phyloP scores from a whole-genome alignment of 1,140 invertebrate genomes.

The Solenopsis invicta region DNA sequence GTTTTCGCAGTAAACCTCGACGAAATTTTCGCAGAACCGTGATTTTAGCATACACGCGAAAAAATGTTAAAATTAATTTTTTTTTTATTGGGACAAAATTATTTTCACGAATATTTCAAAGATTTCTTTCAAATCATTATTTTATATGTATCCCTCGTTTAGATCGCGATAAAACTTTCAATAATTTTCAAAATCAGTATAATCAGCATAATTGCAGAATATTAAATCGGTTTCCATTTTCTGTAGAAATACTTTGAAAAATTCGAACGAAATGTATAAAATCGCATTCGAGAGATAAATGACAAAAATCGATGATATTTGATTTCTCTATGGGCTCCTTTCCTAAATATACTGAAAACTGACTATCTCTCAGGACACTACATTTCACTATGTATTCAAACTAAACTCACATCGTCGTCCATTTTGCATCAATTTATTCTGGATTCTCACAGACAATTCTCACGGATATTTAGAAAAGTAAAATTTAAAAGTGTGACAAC shows the following conservation, averaged over 20 bases:
- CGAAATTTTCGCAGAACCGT: conserved; percentile 7
- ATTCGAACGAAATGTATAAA: conserved; percentile 8
- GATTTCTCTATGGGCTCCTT: background rate
- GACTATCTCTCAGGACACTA: background rate
- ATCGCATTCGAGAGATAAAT: background rate
- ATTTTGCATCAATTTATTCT: conserved; percentile 17
- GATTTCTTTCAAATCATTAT: background rate
- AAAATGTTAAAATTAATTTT: background rate
- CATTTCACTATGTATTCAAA: background rate
- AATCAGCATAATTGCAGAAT: background rate
- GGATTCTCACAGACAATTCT: background rate
- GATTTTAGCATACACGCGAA: background rate
- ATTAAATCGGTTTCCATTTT: background rate
- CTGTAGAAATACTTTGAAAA: background rate
- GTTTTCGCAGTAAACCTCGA: background rate
- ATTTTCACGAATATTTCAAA: background rate
- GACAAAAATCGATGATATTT: conserved; percentile 13
- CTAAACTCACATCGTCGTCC: background rate
- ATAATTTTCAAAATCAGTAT: too few relatives aligned
- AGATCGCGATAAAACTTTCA: too few relatives aligned
- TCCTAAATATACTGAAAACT: background rate
- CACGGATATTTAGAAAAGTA: background rate
- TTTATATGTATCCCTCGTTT: background rate
- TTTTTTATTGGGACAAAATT: background rate
- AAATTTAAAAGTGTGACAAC: background rate